Evolutionary conservation across 2,113 vertebrate genomes (phyloP).

Genomic region (Heteronetta atricapilla): DNA sequence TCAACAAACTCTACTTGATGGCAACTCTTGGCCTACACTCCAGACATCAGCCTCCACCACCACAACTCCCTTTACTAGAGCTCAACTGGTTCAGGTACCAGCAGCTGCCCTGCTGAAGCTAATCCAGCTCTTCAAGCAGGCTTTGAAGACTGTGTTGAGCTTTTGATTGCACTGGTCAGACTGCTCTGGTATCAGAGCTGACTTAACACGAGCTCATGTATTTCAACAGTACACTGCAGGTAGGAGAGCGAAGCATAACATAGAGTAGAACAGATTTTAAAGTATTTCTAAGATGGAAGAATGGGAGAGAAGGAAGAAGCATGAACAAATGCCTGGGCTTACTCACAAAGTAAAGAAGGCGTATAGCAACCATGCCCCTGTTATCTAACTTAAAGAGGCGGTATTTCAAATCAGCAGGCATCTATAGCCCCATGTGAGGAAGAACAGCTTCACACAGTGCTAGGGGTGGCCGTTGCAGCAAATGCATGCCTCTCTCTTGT

Average conservation of each 20-base stretch:
- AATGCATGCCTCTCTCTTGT: fast-evolving
- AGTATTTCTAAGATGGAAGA: background rate
- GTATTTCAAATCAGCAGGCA: background rate
- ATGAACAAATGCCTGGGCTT: background rate
- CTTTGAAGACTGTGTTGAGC: background rate
- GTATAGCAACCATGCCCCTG: background rate
- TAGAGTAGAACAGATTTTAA: background rate
- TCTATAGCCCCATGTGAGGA: background rate
- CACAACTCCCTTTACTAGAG: background rate
- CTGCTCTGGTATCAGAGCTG: background rate
- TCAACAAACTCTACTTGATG: background rate
- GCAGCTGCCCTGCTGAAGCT: background rate
- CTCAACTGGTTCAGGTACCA: background rate
- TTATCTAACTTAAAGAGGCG: background rate
- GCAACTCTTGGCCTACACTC: background rate
- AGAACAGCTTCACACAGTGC: background rate
- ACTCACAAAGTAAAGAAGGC: background rate
- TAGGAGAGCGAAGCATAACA: background rate
- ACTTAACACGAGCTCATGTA: background rate
- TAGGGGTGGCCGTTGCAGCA: background rate
- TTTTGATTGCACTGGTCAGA: background rate
- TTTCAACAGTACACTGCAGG: background rate
- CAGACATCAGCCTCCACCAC: background rate
- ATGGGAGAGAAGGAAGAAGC: background rate
- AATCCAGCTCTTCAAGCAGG: background rate